phyloP scores from a whole-genome alignment of 2,797 vertebrate genomes.

The Amblyraja radiata region DNA sequence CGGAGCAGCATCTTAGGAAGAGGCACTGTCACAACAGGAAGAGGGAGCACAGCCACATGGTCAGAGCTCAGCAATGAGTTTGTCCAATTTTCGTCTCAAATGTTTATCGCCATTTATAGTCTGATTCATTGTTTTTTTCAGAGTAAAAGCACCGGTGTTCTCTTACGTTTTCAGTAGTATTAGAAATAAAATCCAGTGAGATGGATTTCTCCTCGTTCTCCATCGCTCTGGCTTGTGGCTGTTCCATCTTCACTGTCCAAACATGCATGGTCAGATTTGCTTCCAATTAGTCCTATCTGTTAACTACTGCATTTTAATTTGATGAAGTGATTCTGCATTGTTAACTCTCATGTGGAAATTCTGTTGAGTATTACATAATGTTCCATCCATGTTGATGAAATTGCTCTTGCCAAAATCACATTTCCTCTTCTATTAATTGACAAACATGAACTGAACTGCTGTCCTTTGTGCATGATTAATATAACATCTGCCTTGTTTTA shows the following conservation, averaged over 20 bases:
- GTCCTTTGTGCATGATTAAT: neutral
- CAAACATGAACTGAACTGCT: neutral
- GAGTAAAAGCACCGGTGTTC: neutral
- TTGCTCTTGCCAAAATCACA: neutral
- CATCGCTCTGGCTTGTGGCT: neutral
- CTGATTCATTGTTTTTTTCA: neutral
- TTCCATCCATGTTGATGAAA: neutral
- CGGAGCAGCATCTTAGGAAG: too few relatives aligned
- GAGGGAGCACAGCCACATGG: too few relatives aligned
- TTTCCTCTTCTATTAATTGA: neutral
- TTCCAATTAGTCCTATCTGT: neutral
- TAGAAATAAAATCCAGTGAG: neutral
- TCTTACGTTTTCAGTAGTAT: neutral
- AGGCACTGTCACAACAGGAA: too few relatives aligned
- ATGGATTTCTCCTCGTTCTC: neutral
- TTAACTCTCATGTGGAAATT: neutral
- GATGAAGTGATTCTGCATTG: neutral
- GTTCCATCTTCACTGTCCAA: neutral
- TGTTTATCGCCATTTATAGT: too few relatives aligned
- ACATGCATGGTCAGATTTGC: too few relatives aligned
- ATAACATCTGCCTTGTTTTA: neutral
- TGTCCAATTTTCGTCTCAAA: too few relatives aligned
- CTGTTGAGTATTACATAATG: neutral
- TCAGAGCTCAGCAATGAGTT: too few relatives aligned
- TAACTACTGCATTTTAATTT: neutral